Evolutionary conservation across 2,113 vertebrate species (phyloP).

Genomic region (Gymnarchus niloticus): DNA sequence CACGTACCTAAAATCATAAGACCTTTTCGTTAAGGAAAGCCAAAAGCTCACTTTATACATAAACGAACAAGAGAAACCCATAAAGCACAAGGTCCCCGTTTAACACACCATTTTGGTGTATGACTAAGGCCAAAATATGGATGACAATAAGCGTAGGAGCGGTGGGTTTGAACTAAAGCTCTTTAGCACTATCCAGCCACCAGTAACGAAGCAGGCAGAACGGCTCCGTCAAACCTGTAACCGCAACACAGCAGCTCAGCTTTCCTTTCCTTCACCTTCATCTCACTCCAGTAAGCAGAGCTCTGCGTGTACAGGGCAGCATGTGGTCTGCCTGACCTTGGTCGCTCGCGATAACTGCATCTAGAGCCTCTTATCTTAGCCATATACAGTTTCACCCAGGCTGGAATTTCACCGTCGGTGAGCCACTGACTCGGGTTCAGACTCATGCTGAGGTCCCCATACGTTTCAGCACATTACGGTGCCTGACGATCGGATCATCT

Average conservation of each 20-base stretch:
- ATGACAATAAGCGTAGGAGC: not conserved
- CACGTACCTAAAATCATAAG: no score
- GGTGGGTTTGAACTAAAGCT: not conserved
- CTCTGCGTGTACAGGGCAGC: slow-evolving; percentile 30
- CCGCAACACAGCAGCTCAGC: slow-evolving; percentile 23
- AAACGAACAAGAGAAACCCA: not conserved
- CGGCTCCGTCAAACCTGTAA: slow-evolving; percentile 30
- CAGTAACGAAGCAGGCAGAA: slow-evolving; percentile 23
- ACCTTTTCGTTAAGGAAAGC: no score
- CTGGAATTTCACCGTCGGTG: slow-evolving; percentile 45
- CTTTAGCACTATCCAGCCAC: slow-evolving; percentile 18
- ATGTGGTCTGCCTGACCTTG: slow-evolving; percentile 40
- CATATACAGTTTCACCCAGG: slow-evolving; percentile 34
- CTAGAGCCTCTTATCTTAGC: slow-evolving; percentile 36
- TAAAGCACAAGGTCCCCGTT: not conserved
- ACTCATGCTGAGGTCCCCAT: slow-evolving; percentile 8
- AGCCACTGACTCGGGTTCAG: slow-evolving; percentile 24
- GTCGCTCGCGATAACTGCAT: slow-evolving; percentile 37
- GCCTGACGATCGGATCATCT: not conserved
- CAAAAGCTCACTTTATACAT: not conserved
- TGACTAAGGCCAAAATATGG: no score
- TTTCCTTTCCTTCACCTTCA: slow-evolving; percentile 33
- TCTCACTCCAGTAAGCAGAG: slow-evolving; percentile 50
- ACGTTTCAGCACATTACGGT: not conserved
- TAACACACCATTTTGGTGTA: not conserved